Evolutionary conservation across 2,888 invertebrate species (phyloP), one percentile per base, ranked within the genome.

Genomic region (Tinea semifulvella): DNA sequence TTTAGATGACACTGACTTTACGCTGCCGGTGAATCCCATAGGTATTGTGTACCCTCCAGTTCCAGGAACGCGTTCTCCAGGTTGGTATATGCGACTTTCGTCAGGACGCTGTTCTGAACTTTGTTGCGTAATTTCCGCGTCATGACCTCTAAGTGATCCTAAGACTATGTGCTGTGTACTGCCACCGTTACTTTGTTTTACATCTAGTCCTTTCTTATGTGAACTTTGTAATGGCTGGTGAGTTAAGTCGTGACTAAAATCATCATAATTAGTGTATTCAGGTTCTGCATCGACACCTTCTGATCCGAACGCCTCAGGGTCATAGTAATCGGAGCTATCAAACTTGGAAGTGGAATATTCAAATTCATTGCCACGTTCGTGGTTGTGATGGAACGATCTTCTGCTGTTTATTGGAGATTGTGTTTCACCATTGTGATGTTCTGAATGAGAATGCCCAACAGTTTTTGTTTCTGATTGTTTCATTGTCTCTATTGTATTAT

Each of bases 11-110:
- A 86, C 81, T 0, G 88, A 87, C 39, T 90, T 85, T 45, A 86
- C 84, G 40, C 87, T 89, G 43, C 90, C 83, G 44, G 88, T 79
- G 64, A 85, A 85, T 48, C 92, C 86, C 48, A 83, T 59, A 47
- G 91, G 87, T 65, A 93, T 82, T 53, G 83, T 82, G 64, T 88
- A 85, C 44, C 87, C 85, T 47, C 86, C 80, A 53, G 86, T 82
- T 46, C 92, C 86, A 43, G 90, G 86, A 53, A 93, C 62, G 46
- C 83, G 64, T 55, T 88, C 83, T 10, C 89, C 90, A 1, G 89
- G 85, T 58, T 86, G 85, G 47, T 89, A 76, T 17, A 86, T 63
- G 57, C 80, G 84, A 40, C 83, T 84, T 52, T 83, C 82, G 50
- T 83, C 84, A 6, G 82, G 73, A 42, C 61, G 67, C 52, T 54